Conservation (phyloP, 2,888 invertebrate genomes). For the Pegoplata infirma region DNA sequence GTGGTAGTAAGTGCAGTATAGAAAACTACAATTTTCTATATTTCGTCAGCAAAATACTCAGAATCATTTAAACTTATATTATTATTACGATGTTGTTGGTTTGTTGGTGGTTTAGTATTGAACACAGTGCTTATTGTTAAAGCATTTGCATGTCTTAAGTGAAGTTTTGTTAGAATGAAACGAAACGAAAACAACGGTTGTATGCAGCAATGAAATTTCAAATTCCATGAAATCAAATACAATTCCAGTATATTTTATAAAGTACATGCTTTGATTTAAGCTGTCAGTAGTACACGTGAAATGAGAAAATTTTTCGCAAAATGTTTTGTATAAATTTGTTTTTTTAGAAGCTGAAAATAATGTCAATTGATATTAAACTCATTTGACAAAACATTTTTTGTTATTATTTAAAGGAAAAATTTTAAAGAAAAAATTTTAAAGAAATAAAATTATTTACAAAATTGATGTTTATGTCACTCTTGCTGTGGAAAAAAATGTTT, state of each 20-base stretch:
- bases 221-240: not conserved
- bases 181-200: too few relatives aligned
- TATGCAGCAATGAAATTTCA: not conserved
- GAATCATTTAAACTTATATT: conserved; percentile 6
- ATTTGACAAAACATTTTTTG: not conserved
- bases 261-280: not conserved
- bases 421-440: too few relatives aligned
- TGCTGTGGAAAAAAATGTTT: too few relatives aligned
- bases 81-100: not conserved
- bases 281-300: not conserved
- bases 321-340: not conserved
- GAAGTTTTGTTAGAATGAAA: not conserved
- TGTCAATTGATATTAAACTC: not conserved
- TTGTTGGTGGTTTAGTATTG: conserved; percentile 20
- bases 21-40: conserved; percentile 17
- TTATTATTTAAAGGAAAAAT: too few relatives aligned
- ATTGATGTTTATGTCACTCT: too few relatives aligned
- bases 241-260: not conserved
- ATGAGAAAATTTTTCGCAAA: not conserved
- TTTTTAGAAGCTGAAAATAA: not conserved
- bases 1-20: not conserved
- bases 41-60: conserved; percentile 14
- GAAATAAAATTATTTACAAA: too few relatives aligned
- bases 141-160: conserved; percentile 21
- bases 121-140: conserved; percentile 6